Percentiles rank a stretch among this genome's conserved stretches.
Conservation (phyloP, 2,797 vertebrate species). For the Hozukius guyotensis region DNA sequence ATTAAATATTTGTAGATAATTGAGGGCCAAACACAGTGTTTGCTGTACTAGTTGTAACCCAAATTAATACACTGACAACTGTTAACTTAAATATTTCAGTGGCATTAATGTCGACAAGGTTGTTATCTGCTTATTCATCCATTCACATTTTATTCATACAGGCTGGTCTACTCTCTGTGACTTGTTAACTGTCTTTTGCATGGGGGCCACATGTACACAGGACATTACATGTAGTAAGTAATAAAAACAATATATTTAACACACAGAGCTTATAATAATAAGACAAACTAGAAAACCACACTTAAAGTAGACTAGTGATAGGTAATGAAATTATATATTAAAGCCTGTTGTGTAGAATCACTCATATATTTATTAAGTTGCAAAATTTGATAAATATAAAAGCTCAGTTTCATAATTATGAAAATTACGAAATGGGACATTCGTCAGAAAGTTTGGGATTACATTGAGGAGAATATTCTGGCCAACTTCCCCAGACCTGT, state of each 20-base stretch:
- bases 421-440: conserved; percentile 86
- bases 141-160: background rate
- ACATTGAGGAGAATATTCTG: conserved; percentile 89
- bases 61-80: background rate
- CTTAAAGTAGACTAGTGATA: background rate
- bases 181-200: background rate
- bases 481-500: conserved; percentile 94
- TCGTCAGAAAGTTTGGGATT: conserved; percentile 91
- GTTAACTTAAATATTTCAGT: background rate
- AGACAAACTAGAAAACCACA: background rate
- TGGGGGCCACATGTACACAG: background rate
- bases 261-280: background rate
- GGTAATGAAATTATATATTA: background rate
- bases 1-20: background rate
- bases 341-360: background rate
- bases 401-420: background rate
- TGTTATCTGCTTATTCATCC: background rate
- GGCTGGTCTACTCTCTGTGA: background rate
- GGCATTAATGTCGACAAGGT: background rate
- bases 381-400: background rate
- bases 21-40: too few relatives aligned
- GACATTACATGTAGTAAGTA: background rate
- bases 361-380: background rate
- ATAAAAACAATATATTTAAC: background rate
- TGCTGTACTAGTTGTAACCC: too few relatives aligned